Evolutionary conservation across 2,888 invertebrate species (phyloP).

Genomic region (Sussaba pulchella): DNA sequence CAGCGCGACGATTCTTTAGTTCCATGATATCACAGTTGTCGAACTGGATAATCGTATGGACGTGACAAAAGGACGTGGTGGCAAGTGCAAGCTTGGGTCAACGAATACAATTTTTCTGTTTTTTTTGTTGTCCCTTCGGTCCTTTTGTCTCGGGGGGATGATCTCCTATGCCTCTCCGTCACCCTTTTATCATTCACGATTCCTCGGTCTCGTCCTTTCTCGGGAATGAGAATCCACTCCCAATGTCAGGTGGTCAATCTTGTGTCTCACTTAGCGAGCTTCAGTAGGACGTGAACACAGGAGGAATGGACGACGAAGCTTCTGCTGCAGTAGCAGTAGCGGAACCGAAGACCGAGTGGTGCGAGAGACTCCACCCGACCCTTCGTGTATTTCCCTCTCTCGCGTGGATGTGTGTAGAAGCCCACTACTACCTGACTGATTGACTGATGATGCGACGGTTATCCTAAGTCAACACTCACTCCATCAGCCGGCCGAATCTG

Average conservation of each 20-base stretch:
- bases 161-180: neutral
- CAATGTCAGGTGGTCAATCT: conserved; percentile 77
- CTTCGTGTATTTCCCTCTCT: conserved; percentile 51
- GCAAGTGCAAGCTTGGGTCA: neutral
- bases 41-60: conserved; percentile 2
- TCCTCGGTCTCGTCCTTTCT: conserved; percentile 33
- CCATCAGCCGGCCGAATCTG: conserved; percentile 81
- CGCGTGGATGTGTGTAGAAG: conserved; percentile 57
- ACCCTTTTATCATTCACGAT: conserved; percentile 23
- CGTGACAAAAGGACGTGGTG: neutral
- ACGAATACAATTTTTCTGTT: neutral
- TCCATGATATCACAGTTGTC: neutral
- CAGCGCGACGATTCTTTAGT: conserved; percentile 6
- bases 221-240: conserved; percentile 61
- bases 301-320: conserved; percentile 56
- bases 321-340: conserved; percentile 25
- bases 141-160: conserved; percentile 24
- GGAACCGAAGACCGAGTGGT: conserved; percentile 78
- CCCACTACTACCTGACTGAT: conserved; percentile 82
- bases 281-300: conserved; percentile 69
- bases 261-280: conserved; percentile 80
- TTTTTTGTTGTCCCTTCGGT: neutral
- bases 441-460: conserved; percentile 84
- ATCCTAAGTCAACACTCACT: conserved; percentile 84
- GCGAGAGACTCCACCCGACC: conserved; percentile 73